Conservation (phyloP, 2,888 invertebrate species). For the Thyatira batis region DNA sequence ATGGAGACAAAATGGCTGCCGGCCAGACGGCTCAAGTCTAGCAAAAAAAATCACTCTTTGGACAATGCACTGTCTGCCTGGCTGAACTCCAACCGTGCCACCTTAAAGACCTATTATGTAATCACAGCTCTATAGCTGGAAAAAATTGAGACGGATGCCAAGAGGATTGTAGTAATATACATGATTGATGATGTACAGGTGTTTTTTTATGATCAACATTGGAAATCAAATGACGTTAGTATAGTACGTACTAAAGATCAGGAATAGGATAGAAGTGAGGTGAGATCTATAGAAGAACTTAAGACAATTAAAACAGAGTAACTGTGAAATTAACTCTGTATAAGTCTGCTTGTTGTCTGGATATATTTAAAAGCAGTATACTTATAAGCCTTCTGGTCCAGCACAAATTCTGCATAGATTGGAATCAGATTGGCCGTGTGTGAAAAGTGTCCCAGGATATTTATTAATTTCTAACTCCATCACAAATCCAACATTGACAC, state of each 20-base stretch:
- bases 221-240: not conserved
- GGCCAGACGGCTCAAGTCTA: conserved; percentile 54
- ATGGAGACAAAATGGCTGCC: conserved; percentile 54
- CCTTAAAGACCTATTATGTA: conserved; percentile 39
- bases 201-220: conserved; percentile 22
- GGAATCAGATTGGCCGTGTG: too few relatives aligned
- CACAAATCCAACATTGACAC: not conserved
- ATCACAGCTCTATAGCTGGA: conserved; percentile 27
- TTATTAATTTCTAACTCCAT: too few relatives aligned
- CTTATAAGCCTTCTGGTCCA: too few relatives aligned
- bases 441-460: too few relatives aligned
- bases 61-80: conserved; percentile 53
- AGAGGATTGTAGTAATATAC: conserved; percentile 30
- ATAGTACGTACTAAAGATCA: not conserved
- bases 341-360: too few relatives aligned
- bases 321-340: too few relatives aligned
- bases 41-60: conserved; percentile 49
- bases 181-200: conserved; percentile 45
- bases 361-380: too few relatives aligned
- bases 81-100: conserved; percentile 63
- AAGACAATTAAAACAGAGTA: too few relatives aligned
- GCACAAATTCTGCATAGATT: too few relatives aligned
- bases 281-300: too few relatives aligned
- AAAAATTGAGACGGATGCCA: conserved; percentile 30
- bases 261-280: too few relatives aligned